Base-by-base conservation (phyloP, 1,140 invertebrate genomes). In the Ephestia elutella region DNA sequence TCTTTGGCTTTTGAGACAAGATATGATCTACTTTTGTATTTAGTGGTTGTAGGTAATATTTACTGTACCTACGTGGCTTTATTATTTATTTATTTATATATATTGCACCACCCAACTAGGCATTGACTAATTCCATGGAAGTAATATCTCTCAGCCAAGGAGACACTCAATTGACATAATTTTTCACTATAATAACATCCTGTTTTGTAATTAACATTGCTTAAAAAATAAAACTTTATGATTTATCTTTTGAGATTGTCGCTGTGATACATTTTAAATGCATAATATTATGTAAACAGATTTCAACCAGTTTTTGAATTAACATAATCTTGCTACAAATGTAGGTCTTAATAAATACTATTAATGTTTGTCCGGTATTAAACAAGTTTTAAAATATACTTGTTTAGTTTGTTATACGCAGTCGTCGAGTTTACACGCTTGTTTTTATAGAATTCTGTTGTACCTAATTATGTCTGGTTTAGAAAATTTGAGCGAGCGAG, bases 401-500 rank as follows among this genome's bases (percentile, higher is more conserved):
- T 44, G 38, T 44, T 44, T 44, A 44, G 38, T 44, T 15, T 5
- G n/a, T 15, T 17, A 3, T 44, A 44, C 5, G 38, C 13, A 3
- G 13, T 44, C 38, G 15, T 10, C 3, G 13, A 44, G n/a, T 44
- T 15, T 17, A 15, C 2, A 44, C 38, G n/a, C 21, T 3, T 25
- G 2, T 25, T 44, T 44, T 44, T n/a, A 7, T n/a, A 44, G 7
- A 44, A 44, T 1, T 11, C 30, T 44, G n/a, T 44, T 44, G 1
- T 15, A 44, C n/a, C 13, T 7, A 25, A 25, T 2, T 35, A 82
- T 82, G 78, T 62, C 77, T 5, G 70, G 57, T 32, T 66, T 84
- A n/a, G 76, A 83, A 30, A 70, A 82, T 60, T 70, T 91, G 54
- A 90, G 90, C 77, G 87, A 89, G 18, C 77, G 85, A 51, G 91